These are phyloP conservation scores for Caranx melampygus DNA, from an alignment of 2,113 vertebrate species.

Conservation along the genomic window DNA sequence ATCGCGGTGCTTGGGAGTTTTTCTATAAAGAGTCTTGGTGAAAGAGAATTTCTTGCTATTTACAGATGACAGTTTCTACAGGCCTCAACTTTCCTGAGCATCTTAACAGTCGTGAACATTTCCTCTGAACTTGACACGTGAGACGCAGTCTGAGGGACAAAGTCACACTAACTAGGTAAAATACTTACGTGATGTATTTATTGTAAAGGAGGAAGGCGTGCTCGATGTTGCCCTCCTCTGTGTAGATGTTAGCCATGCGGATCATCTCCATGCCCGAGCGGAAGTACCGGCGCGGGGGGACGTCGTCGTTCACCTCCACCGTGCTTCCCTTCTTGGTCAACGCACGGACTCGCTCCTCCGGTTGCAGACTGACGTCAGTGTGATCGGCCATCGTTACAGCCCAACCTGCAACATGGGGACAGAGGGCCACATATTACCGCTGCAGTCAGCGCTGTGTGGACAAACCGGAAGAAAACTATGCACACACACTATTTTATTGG, in stretches of 20 bases:
- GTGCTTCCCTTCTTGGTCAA: constrained; percentile 90
- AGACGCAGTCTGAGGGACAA: background rate
- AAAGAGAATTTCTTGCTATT: background rate
- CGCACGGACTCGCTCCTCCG: constrained; percentile 90
- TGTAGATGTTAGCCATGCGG: constrained; percentile 93
- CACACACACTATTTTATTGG: background rate
- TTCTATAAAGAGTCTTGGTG: constrained; percentile 93
- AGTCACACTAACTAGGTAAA: background rate
- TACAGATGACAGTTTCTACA: background rate
- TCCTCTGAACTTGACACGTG: too few species aligned
- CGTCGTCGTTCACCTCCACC: constrained; percentile 91
- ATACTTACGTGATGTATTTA: constrained; percentile 96
- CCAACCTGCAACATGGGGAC: constrained; percentile 36
- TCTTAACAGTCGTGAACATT: too few species aligned
- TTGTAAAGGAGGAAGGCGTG: constrained; percentile 96
- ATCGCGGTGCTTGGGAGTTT: constrained; percentile 95
- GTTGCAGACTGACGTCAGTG: constrained; percentile 81
- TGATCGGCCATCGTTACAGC: constrained; percentile 85
- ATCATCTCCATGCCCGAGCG: constrained; percentile 96
- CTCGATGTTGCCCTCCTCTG: constrained; percentile 93
- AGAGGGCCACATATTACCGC: background rate
- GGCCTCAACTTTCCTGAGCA: too few species aligned
- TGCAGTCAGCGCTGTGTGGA: too few species aligned
- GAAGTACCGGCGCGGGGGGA: constrained; percentile 93
- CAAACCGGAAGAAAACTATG: too few species aligned